Evolutionary conservation across 1,140 invertebrate species (phyloP).

Genomic region (Bursaphelenchus mucronatus): DNA sequence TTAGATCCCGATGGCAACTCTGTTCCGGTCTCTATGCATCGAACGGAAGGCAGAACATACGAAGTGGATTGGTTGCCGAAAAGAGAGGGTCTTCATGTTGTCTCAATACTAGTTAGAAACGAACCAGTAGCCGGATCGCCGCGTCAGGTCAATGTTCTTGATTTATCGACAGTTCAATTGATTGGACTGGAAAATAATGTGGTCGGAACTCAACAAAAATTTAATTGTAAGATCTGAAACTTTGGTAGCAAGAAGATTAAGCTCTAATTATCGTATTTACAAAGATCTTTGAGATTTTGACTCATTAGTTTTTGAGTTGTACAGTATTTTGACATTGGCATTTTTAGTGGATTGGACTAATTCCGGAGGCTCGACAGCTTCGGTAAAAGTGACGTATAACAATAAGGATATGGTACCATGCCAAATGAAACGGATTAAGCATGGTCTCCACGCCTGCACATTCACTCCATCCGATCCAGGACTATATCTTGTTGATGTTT

Average conservation of each 20-base stretch:
- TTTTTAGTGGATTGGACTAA: slow-evolving; percentile 56
- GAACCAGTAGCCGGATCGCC: slow-evolving; percentile 82
- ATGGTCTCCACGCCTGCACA: slow-evolving; percentile 50
- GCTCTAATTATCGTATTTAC: too few relatives aligned
- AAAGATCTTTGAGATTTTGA: too few relatives aligned
- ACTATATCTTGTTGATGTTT: slow-evolving; percentile 55
- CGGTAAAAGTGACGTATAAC: slow-evolving; percentile 33
- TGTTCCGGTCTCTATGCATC: slow-evolving; percentile 36
- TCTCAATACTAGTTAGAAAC: slow-evolving; percentile 74
- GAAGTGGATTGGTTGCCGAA: slow-evolving; percentile 52
- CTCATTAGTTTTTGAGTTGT: too few relatives aligned
- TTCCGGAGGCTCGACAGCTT: slow-evolving; percentile 45
- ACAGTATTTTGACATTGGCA: slow-evolving; percentile 17
- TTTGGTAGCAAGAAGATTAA: not conserved
- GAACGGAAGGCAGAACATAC: slow-evolving; percentile 23
- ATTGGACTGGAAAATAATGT: slow-evolving; percentile 51
- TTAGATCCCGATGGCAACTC: slow-evolving; percentile 44
- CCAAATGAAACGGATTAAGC: slow-evolving; percentile 45
- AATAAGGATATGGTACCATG: slow-evolving; percentile 35
- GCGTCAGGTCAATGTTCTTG: slow-evolving; percentile 79
- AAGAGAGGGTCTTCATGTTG: slow-evolving; percentile 71
- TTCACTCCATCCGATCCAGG: slow-evolving; percentile 50
- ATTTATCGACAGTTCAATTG: slow-evolving; percentile 66
- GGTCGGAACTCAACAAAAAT: slow-evolving; percentile 55
- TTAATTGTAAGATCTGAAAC: slow-evolving; percentile 49